Percentiles rank a stretch among this genome's conserved stretches.
Evolutionary conservation across 1,140 invertebrate genomes (phyloP).

Genomic region (Trichoplusia ni): DNA sequence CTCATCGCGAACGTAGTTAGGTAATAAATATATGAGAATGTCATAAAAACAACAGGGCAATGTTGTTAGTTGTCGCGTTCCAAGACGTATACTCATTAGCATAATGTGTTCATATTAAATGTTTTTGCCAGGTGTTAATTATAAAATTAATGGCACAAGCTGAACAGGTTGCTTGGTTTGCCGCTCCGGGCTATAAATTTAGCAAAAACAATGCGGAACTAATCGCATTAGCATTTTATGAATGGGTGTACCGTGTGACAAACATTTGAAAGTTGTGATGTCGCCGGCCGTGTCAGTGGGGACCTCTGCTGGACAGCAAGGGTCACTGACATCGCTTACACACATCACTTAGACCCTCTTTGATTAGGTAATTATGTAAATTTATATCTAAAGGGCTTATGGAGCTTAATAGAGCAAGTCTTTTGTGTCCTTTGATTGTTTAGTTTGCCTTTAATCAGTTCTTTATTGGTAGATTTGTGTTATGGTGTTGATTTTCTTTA

Average conservation of each 20-base stretch:
- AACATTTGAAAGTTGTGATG: constrained; percentile 62
- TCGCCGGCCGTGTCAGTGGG: constrained; percentile 25
- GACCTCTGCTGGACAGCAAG: constrained; percentile 8
- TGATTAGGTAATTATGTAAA: constrained; percentile 6
- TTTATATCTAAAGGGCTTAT: background rate
- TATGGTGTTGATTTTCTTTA: too few species aligned
- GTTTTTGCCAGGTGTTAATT: constrained; percentile 68
- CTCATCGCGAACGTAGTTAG: constrained; percentile 38
- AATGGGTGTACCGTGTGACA: constrained; percentile 54
- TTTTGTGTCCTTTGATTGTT: background rate
- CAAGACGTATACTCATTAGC: constrained; percentile 38
- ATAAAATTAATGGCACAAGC: constrained; percentile 58
- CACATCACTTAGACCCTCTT: constrained; percentile 4
- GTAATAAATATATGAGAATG: constrained; percentile 38
- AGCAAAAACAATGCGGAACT: constrained; percentile 65
- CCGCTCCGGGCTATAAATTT: constrained; percentile 59
- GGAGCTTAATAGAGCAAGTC: background rate
- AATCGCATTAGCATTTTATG: constrained; percentile 70
- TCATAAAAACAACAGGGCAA: constrained; percentile 30
- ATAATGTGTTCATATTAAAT: constrained; percentile 52
- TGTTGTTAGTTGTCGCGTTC: constrained; percentile 21
- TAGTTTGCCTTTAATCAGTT: background rate
- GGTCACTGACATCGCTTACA: constrained; percentile 24
- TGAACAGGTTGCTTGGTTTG: constrained; percentile 47
- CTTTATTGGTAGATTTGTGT: background rate